A percentile compares a stretch with the other conserved stretches of the same genome.
These are phyloP conservation scores for Tetramorium simillimum DNA, from an alignment of 1,140 invertebrate species.

Conservation along the genomic window DNA sequence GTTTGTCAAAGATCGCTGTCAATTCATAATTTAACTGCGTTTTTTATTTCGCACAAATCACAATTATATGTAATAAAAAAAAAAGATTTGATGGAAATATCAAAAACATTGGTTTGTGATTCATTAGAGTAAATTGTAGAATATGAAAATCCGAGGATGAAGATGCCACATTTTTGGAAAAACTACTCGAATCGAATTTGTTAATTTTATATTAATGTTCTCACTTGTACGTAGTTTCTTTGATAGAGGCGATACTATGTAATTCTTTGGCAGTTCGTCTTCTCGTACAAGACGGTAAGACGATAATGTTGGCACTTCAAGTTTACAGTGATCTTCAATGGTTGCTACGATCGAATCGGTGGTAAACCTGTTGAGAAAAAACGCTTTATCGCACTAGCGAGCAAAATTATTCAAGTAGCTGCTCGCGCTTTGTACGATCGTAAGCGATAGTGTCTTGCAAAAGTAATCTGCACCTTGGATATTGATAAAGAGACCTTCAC, in stretches of 20 bases:
- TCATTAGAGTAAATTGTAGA: neutral
- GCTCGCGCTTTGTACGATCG: neutral
- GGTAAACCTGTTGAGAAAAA: constrained; percentile 71
- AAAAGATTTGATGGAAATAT: neutral
- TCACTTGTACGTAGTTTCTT: constrained; percentile 57
- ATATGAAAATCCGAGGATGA: neutral
- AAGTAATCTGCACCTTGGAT: neutral
- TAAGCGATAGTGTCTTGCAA: neutral
- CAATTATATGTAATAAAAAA: neutral
- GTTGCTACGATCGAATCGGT: constrained; percentile 64
- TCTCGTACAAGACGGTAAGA: constrained; percentile 59
- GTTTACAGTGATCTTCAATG: constrained; percentile 72
- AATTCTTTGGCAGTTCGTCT: constrained; percentile 73
- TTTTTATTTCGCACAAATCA: neutral
- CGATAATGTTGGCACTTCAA: constrained; percentile 62
- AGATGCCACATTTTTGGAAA: neutral
- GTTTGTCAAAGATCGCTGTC: neutral
- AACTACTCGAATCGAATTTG: neutral
- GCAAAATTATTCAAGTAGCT: neutral
- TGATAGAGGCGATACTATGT: constrained; percentile 70
- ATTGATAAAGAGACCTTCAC: neutral
- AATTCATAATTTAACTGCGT: neutral
- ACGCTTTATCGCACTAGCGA: neutral
- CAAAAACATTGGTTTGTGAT: neutral
- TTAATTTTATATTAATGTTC: neutral